These are phyloP conservation scores for Actenoides hombroni DNA, from an alignment of 2,113 vertebrate species.

Conservation along the genomic window DNA sequence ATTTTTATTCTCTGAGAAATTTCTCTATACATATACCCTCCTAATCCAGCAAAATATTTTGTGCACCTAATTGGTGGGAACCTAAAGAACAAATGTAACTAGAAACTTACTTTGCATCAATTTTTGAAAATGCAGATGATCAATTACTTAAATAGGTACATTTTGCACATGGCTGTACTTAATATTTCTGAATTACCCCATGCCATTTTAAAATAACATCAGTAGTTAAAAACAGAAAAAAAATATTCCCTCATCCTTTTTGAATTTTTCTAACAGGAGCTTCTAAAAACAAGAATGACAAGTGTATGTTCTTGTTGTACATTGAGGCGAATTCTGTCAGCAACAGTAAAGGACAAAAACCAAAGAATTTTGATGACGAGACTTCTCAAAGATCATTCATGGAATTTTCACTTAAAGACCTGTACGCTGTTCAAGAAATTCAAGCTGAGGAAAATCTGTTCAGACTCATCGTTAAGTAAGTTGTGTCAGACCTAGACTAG, in stretches of 20 bases:
- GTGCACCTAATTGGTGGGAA: neutral
- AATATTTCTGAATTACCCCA: neutral
- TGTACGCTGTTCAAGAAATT: conserved; percentile 96
- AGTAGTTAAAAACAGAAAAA: neutral
- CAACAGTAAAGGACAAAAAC: conserved; percentile 91
- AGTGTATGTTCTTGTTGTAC: conserved; percentile 96
- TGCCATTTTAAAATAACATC: neutral
- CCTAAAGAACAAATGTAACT: neutral
- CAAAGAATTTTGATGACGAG: conserved; percentile 74
- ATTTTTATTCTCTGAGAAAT: neutral
- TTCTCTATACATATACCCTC: neutral
- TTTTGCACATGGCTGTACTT: neutral
- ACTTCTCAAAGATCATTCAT: conserved; percentile 74
- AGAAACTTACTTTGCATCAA: neutral
- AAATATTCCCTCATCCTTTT: neutral
- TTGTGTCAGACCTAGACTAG: neutral
- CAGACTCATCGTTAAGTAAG: conserved; percentile 85
- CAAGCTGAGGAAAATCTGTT: conserved; percentile 91
- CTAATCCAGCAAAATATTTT: neutral
- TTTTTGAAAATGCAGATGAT: neutral
- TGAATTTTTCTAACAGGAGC: conserved; percentile 72
- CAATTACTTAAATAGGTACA: neutral
- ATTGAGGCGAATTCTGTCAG: conserved; percentile 94
- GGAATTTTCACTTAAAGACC: conserved; percentile 95
- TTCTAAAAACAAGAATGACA: conserved; percentile 89